Evolutionary conservation across 2,113 vertebrate genomes (phyloP).

Genomic region (Lophotis ruficrista): DNA sequence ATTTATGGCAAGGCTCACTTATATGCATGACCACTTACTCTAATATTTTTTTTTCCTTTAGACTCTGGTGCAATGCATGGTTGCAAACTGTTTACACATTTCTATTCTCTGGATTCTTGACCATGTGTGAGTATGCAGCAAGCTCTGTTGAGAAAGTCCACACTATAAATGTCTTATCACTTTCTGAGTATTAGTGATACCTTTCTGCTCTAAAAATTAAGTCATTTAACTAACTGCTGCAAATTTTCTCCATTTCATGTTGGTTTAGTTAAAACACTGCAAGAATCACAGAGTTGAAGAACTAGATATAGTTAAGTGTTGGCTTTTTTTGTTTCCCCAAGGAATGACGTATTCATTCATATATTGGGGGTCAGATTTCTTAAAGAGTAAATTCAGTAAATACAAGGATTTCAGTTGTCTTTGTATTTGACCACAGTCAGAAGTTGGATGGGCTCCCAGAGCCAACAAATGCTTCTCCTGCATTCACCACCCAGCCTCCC

Average conservation of each 20-base stretch:
- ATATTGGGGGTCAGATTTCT: neutral
- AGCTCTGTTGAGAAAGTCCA: neutral
- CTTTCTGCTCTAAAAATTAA: neutral
- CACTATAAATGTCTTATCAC: neutral
- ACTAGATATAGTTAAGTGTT: neutral
- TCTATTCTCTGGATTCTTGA: neutral
- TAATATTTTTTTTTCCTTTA: neutral
- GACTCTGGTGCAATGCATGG: neutral
- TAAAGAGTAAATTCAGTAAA: constrained; percentile 23
- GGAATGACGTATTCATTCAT: neutral
- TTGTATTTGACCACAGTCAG: neutral
- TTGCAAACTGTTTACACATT: neutral
- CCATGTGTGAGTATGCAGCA: neutral
- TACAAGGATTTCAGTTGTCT: neutral
- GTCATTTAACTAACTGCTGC: neutral
- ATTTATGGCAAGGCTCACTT: neutral
- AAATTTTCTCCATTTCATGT: neutral
- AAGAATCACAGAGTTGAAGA: neutral
- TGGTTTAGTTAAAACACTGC: neutral
- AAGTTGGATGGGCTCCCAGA: constrained; percentile 5
- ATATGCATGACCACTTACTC: neutral
- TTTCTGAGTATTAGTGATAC: neutral
- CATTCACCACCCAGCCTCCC: neutral
- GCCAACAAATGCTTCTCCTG: neutral
- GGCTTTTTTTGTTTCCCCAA: neutral